Evolutionary conservation across 2,797 vertebrate genomes (phyloP).

Genomic region (Chelon auratus): DNA sequence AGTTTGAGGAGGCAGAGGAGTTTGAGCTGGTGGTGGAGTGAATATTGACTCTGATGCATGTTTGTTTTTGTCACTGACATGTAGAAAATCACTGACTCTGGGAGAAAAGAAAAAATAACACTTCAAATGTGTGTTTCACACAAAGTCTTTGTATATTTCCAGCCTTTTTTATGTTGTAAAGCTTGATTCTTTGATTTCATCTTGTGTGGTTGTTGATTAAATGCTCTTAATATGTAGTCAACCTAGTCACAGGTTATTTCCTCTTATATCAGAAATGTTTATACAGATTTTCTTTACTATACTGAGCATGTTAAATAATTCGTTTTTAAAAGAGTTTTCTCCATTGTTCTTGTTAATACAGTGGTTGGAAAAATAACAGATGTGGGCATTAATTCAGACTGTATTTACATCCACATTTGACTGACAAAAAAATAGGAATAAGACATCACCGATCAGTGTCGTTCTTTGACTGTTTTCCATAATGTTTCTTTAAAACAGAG

Average conservation of each 20-base stretch:
- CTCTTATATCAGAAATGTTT: not conserved
- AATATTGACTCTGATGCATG: not conserved
- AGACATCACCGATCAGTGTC: not conserved
- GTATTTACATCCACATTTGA: not conserved
- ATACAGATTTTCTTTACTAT: not conserved
- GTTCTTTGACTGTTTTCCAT: not conserved
- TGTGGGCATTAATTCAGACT: not conserved
- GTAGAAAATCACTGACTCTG: conserved; percentile 6
- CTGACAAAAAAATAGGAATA: not conserved
- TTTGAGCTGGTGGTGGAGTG: conserved; percentile 77
- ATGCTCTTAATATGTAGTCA: conserved; percentile 2
- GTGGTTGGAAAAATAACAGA: not conserved
- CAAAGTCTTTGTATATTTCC: conserved; percentile 9
- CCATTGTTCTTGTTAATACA: no score
- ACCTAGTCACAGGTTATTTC: not conserved
- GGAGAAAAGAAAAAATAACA: not conserved
- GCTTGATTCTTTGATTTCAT: not conserved
- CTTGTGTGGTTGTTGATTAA: not conserved
- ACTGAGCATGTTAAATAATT: not conserved
- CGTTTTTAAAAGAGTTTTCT: not conserved
- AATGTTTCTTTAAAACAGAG: not conserved
- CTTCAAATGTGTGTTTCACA: not conserved
- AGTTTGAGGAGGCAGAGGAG: conserved; percentile 74
- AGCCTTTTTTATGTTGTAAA: conserved; percentile 15
- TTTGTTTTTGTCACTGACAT: conserved; percentile 1